Conservation (phyloP, 2,797 vertebrate species). For the Halcyon leucocephala region DNA sequence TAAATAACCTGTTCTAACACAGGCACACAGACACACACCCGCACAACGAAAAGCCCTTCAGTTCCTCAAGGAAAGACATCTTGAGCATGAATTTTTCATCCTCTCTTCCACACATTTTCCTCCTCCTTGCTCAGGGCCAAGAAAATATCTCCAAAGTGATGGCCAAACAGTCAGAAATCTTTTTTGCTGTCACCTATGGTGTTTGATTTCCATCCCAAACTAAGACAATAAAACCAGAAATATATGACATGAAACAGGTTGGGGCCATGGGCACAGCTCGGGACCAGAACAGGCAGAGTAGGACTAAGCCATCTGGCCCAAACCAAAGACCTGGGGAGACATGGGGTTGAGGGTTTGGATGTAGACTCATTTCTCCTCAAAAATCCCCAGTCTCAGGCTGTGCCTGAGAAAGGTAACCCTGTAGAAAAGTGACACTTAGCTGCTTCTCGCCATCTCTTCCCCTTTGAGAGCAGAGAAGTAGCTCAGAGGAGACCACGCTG, state of each 20-base stretch:
- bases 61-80: background rate
- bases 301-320: background rate
- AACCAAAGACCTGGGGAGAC: background rate
- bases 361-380: background rate
- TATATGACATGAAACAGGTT: accelerated
- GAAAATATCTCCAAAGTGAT: background rate
- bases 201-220: background rate
- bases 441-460: background rate
- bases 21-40: background rate
- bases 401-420: background rate
- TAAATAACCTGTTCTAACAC: background rate
- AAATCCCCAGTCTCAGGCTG: background rate
- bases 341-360: background rate
- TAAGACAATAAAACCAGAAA: background rate
- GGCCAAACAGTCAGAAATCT: background rate
- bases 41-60: background rate
- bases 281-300: background rate
- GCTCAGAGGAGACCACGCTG: accelerated
- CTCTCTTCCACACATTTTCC: background rate
- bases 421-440: background rate
- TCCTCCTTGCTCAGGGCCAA: background rate
- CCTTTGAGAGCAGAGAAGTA: accelerated
- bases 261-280: background rate
- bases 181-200: background rate
- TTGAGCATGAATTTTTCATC: background rate